phyloP scores from a whole-genome alignment of 2,113 vertebrate genomes.

The Saiga tatarica region DNA sequence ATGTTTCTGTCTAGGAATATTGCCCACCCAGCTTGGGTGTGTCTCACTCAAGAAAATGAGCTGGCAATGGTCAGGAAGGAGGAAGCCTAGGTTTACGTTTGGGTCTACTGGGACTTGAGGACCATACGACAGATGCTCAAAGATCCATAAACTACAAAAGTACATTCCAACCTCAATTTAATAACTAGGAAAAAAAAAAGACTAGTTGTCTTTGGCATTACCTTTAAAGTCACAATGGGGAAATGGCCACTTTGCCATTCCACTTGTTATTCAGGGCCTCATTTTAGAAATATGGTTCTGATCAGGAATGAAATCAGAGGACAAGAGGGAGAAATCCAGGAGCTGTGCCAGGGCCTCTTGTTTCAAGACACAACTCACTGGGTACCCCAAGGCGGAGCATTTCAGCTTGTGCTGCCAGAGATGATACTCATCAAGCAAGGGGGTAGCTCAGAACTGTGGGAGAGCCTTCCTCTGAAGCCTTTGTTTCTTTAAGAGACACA shows the following conservation, averaged over 20 bases:
- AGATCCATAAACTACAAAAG: not conserved
- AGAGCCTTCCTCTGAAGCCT: conserved; percentile 25
- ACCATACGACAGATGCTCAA: not conserved
- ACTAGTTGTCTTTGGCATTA: not conserved
- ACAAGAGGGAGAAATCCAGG: conserved; percentile 12
- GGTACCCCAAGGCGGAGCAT: not conserved
- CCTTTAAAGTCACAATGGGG: not conserved
- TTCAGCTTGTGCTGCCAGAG: not conserved
- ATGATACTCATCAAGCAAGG: not conserved
- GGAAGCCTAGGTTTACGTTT: not conserved
- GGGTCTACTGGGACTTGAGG: not conserved
- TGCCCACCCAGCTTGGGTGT: not conserved
- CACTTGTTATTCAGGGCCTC: not conserved
- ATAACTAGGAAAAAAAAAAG: not conserved
- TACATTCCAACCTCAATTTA: not conserved
- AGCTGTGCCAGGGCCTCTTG: not conserved
- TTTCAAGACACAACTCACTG: not conserved
- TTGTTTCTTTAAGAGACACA: conserved; percentile 12
- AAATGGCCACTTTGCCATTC: not conserved
- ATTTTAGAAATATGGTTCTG: conserved; percentile 19
- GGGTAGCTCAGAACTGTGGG: not conserved
- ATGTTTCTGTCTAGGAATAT: not conserved
- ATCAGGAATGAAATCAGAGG: conserved; percentile 30
- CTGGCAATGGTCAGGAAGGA: not conserved
- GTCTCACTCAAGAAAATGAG: not conserved